Conservation (phyloP, 2,888 invertebrate genomes). For the Dasypolia templi region DNA sequence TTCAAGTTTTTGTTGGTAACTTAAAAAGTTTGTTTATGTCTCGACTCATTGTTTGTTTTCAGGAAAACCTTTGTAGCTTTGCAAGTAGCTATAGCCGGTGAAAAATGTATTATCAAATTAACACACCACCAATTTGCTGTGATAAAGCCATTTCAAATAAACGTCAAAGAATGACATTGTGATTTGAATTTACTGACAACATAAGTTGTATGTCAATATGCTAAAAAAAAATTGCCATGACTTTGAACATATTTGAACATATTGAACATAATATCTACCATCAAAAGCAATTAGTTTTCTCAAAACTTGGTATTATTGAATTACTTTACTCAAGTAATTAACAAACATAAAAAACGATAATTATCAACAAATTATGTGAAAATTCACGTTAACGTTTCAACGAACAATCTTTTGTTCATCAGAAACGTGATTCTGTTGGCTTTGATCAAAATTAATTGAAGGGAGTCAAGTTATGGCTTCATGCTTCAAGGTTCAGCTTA, state of each 20-base stretch:
- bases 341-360: neutral
- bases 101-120: neutral
- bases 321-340: neutral
- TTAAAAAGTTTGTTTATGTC: conserved; percentile 20
- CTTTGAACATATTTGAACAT: too few relatives aligned
- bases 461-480: conserved; percentile 50
- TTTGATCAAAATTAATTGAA: conserved; percentile 50
- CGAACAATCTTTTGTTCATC: conserved; percentile 27
- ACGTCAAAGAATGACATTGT: neutral
- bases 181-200: neutral
- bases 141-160: neutral
- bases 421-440: conserved; percentile 52
- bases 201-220: neutral
- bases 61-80: conserved; percentile 1
- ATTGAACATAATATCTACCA: neutral
- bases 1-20: conserved; percentile 6
- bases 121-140: neutral
- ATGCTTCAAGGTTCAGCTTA: conserved; percentile 26
- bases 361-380: conserved; percentile 1
- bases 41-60: conserved; percentile 38
- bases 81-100: neutral
- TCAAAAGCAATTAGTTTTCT: neutral
- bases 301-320: neutral
- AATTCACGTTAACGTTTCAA: conserved; percentile 8
- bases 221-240: too few relatives aligned